Base-by-base conservation (phyloP, 2,888 invertebrate species). In the Pinctada fucata region DNA sequence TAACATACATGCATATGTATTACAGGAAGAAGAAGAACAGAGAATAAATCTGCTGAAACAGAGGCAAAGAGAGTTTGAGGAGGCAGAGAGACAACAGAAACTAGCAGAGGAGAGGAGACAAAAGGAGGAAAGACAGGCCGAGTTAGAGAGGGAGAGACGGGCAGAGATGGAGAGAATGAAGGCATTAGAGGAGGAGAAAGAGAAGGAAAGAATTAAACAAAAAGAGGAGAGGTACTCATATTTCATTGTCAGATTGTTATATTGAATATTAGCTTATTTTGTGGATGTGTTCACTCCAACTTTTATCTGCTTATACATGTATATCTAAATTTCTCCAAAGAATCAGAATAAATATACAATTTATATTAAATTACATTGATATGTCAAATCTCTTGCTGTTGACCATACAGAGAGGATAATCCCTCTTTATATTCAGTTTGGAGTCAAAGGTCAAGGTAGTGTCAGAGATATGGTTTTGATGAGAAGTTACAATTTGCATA, bases 21-120 rank as follows among this genome's bases (percentile, higher is more conserved):
- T 72, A 4, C 73, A 87, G 86, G 84, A 87, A 76, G 86, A 86
- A 71, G 85, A 87, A 75, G 80, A 85, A 48, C 79, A 78, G 65
- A 81, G 81, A 66, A 80, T 84, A 6, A 70, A 79, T 10, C 83
- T 86, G 47, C 48, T 85, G n/a, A 73, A 82, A 63, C 81, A 84
- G 72, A 83, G 83, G 47, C 86, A 88, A 78, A 82, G 75, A 52
- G 86, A 86, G 47, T 77, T 68, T 63, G 88, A 87, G 65, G 87
- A 88, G 64, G 77, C 78, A 50, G 85, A 86, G 72, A 83, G 86
- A 31, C 79, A 72, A 67, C 78, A 76, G 31, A 79, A 80, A 69
- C 75, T 83, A 47, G 84, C 83, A 6, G 88, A 88, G 70, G 85
- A 87, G 70, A 80, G 82, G 16, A 79, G 72, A 50, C 83, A 79